A percentile compares a stretch with the other conserved stretches of the same genome.
Conservation (phyloP, 2,113 vertebrate genomes). For the Psophia crepitans region DNA sequence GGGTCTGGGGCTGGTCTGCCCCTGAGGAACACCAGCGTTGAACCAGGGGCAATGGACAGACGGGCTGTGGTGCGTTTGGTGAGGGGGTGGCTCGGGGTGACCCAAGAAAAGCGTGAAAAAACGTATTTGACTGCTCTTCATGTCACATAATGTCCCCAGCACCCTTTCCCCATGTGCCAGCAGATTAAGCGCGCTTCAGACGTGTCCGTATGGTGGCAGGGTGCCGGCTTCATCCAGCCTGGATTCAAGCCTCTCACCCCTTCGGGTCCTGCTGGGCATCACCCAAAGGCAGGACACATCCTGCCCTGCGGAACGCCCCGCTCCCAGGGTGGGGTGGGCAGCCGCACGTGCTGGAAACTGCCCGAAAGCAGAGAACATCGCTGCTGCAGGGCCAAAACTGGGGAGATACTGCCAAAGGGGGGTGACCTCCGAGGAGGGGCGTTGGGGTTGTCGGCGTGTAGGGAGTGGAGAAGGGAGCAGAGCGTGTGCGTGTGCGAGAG, state of each 20-base stretch:
- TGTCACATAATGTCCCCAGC: background rate
- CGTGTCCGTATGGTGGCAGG: background rate
- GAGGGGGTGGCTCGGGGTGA: background rate
- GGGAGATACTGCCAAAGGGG: background rate
- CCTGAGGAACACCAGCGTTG: fast-evolving
- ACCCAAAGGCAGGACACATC: background rate
- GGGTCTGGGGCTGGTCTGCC: background rate
- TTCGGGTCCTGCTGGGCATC: background rate
- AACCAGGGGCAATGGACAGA: background rate
- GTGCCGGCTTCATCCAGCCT: background rate
- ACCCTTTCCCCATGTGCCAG: background rate
- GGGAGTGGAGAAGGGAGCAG: fast-evolving
- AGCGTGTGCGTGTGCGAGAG: fast-evolving
- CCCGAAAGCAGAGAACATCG: background rate
- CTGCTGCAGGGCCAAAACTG: background rate
- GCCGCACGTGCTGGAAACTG: background rate
- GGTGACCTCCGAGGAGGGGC: background rate
- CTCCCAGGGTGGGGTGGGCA: background rate
- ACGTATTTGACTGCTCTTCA: background rate
- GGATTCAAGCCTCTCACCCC: background rate
- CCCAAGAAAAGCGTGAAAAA: background rate
- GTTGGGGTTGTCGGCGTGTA: fast-evolving
- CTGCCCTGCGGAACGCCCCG: background rate
- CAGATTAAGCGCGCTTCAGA: background rate
- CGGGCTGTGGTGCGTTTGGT: fast-evolving